phyloP scores from a whole-genome alignment of 2,888 invertebrate species.

The Fissipunctia ypsillon region DNA sequence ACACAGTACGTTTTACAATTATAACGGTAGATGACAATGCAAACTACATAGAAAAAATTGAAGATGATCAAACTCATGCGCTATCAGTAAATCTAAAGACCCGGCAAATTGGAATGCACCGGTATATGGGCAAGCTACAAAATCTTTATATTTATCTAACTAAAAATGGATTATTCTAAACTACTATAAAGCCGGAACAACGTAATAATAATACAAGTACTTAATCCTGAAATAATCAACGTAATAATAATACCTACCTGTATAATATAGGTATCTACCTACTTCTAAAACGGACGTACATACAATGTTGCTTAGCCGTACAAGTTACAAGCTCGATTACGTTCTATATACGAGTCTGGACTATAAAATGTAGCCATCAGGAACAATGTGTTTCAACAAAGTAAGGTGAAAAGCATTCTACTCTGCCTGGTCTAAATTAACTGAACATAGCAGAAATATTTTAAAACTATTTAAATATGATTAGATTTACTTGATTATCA shows the following conservation, averaged over 20 bases:
- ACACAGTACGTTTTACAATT: slow-evolving; percentile 1
- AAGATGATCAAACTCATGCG: slow-evolving; percentile 2
- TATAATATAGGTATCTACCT: too few species aligned
- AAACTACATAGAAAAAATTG: not conserved
- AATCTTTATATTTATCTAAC: not conserved
- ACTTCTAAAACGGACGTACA: slow-evolving; percentile 42
- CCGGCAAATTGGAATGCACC: slow-evolving; percentile 2
- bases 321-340: slow-evolving; percentile 59
- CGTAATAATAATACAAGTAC: slow-evolving; percentile 12
- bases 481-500: slow-evolving; percentile 11
- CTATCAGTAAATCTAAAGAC: slow-evolving; percentile 2
- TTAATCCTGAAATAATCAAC: too few species aligned
- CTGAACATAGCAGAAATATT: slow-evolving; percentile 21
- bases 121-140: not conserved
- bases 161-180: not conserved
- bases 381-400: slow-evolving; percentile 53
- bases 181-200: slow-evolving; percentile 5
- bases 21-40: slow-evolving; percentile 15
- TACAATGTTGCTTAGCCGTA: slow-evolving; percentile 47
- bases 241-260: slow-evolving; percentile 24
- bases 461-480: slow-evolving; percentile 3
- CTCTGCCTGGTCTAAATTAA: slow-evolving; percentile 9
- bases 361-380: slow-evolving; percentile 47
- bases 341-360: slow-evolving; percentile 54
- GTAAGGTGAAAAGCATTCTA: slow-evolving; percentile 48